These are phyloP conservation scores for Rhea pennata DNA, from an alignment of 2,113 vertebrate genomes.

Conservation along the genomic window DNA sequence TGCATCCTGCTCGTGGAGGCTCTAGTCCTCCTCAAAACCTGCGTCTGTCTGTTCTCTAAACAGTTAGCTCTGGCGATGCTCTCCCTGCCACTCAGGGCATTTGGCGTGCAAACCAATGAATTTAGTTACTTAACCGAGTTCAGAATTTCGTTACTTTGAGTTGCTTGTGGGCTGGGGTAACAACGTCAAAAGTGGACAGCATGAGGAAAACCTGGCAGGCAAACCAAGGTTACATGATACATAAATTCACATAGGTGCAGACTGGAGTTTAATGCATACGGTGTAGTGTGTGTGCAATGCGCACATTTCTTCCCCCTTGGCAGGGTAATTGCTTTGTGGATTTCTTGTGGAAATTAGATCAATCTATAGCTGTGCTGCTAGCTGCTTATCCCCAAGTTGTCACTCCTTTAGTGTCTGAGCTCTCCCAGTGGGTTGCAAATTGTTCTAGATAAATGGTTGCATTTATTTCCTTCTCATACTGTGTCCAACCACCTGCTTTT, in stretches of 20 bases:
- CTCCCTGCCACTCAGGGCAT: background rate
- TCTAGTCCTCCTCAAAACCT: background rate
- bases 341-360: conserved; percentile 48
- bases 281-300: background rate
- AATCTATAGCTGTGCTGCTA: conserved; percentile 32
- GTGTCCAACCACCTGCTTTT: conserved; percentile 76
- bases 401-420: conserved; percentile 40
- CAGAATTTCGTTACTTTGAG: background rate
- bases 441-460: conserved; percentile 75
- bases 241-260: background rate
- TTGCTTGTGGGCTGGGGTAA: background rate
- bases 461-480: conserved; percentile 74
- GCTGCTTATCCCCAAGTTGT: conserved; percentile 31
- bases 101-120: background rate
- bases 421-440: conserved; percentile 67
- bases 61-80: background rate
- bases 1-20: background rate
- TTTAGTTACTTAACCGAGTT: conserved; percentile 16
- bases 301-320: conserved; percentile 38
- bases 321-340: conserved; percentile 50
- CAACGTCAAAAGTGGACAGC: background rate
- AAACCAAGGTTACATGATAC: background rate
- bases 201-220: background rate
- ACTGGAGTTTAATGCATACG: conserved; percentile 26
- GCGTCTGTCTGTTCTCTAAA: background rate